phyloP scores from a whole-genome alignment of 2,888 invertebrate genomes.

The Spodoptera picta region DNA sequence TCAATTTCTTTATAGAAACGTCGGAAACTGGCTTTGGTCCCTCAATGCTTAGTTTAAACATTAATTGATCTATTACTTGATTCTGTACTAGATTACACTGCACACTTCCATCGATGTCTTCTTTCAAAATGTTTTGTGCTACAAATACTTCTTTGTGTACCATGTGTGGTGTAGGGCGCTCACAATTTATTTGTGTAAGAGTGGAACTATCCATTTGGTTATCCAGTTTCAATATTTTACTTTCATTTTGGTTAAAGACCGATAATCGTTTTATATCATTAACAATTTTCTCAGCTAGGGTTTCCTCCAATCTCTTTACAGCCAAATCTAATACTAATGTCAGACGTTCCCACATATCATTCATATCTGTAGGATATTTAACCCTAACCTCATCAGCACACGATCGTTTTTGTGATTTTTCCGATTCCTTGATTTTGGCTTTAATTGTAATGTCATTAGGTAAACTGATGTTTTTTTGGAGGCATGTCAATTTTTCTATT shows the following conservation, averaged over 20 bases:
- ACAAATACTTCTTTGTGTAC: slow-evolving; percentile 47
- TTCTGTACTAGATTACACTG: slow-evolving; percentile 76
- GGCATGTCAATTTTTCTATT: slow-evolving; percentile 40
- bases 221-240: slow-evolving; percentile 26
- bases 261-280: slow-evolving; percentile 67
- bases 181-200: slow-evolving; percentile 13
- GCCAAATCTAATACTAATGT: slow-evolving; percentile 68
- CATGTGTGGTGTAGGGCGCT: slow-evolving; percentile 21
- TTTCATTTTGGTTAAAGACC: slow-evolving; percentile 33
- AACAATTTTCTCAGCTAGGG: slow-evolving; percentile 70
- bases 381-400: slow-evolving; percentile 59
- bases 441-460: slow-evolving; percentile 66
- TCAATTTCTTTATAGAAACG: slow-evolving; percentile 49
- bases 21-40: slow-evolving; percentile 36
- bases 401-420: slow-evolving; percentile 54
- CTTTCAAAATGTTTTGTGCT: slow-evolving; percentile 24
- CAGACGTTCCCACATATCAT: slow-evolving; percentile 74
- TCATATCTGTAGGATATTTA: slow-evolving; percentile 55
- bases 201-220: slow-evolving; percentile 5
- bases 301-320: slow-evolving; percentile 71
- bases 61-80: slow-evolving; percentile 70
- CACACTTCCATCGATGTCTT: slow-evolving; percentile 54
- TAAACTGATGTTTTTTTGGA: slow-evolving; percentile 61
- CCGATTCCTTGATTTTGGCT: slow-evolving; percentile 60
- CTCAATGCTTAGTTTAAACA: slow-evolving; percentile 63